These are phyloP conservation scores for Nemotelus nigrinus DNA, from an alignment of 2,888 invertebrate species.

Conservation along the genomic window DNA sequence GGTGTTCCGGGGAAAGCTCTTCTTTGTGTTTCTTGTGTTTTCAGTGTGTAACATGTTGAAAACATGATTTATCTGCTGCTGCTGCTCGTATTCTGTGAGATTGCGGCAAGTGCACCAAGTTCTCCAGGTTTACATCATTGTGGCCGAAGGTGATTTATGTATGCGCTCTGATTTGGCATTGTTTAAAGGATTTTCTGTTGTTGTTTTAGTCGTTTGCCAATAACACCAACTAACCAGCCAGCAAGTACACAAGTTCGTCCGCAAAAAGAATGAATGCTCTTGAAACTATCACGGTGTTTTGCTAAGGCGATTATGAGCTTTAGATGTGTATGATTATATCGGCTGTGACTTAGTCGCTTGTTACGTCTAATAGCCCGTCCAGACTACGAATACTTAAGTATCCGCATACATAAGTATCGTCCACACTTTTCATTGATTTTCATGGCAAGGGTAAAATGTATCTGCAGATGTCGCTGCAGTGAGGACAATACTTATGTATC, in stretches of 20 bases:
- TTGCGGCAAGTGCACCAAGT: neutral
- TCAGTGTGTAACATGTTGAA: neutral
- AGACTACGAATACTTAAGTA: no score
- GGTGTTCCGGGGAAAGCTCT: slow-evolving; percentile 23
- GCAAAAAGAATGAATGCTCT: slow-evolving; percentile 8
- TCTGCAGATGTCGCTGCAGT: no score
- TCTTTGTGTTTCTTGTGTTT: slow-evolving; percentile 29
- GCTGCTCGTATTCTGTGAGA: neutral
- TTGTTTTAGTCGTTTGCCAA: no score
- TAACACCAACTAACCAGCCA: no score
- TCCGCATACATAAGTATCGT: no score
- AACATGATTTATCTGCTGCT: neutral
- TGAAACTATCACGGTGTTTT: neutral
- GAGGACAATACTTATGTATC: no score
- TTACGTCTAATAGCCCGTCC: no score
- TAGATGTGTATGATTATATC: neutral
- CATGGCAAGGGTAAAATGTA: no score
- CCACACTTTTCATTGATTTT: no score
- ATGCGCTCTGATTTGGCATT: slow-evolving; percentile 32
- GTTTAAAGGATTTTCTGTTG: neutral
- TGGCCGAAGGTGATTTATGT: slow-evolving; percentile 38
- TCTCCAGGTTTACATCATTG: slow-evolving; percentile 11
- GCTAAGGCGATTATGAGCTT: slow-evolving; percentile 18
- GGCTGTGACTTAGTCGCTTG: no score
- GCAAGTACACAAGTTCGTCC: neutral